Percentiles rank a stretch among this genome's conserved stretches.
These are phyloP conservation scores for Pseudoips prasinana DNA, from an alignment of 2,888 invertebrate species.

Conservation along the genomic window DNA sequence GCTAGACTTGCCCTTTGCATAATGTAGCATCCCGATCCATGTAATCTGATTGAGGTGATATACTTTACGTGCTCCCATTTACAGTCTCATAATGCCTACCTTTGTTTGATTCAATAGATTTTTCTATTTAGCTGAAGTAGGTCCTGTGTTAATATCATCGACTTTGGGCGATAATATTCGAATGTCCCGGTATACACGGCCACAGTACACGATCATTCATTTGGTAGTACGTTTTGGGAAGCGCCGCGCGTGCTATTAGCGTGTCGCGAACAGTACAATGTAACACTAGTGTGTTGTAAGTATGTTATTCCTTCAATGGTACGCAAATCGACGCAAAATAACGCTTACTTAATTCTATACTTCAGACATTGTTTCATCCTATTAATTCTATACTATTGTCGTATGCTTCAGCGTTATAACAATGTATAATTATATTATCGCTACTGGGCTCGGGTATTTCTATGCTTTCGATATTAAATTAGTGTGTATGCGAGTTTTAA, in stretches of 20 bases:
- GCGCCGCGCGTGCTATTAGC: slow-evolving; percentile 58
- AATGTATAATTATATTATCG: slow-evolving; percentile 69
- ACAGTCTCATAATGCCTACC: slow-evolving; percentile 54
- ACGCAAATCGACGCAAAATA: slow-evolving; percentile 68
- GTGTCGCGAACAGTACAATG: slow-evolving; percentile 57
- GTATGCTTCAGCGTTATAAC: slow-evolving; percentile 80
- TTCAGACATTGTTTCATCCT: slow-evolving; percentile 73
- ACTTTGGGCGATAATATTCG: slow-evolving; percentile 42
- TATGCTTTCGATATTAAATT: slow-evolving; percentile 81
- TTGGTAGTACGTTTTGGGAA: slow-evolving; percentile 63
- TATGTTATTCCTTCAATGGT: slow-evolving; percentile 70
- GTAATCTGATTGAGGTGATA: slow-evolving; percentile 25
- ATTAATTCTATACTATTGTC: slow-evolving; percentile 76
- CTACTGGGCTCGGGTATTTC: slow-evolving; percentile 81
- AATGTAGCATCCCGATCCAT: slow-evolving; percentile 54
- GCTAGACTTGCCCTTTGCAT: slow-evolving; percentile 63
- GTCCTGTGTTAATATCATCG: slow-evolving; percentile 67
- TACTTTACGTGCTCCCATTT: slow-evolving; percentile 27
- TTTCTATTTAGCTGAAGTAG: slow-evolving; percentile 67
- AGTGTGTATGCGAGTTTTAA: slow-evolving; percentile 79
- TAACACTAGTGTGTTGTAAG: slow-evolving; percentile 76
- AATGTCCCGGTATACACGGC: slow-evolving; percentile 38
- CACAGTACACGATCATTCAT: slow-evolving; percentile 56
- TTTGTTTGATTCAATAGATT: slow-evolving; percentile 60
- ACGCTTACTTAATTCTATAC: slow-evolving; percentile 72